Evolutionary conservation across 2,797 vertebrate genomes (phyloP), one percentile per base, ranked within the genome.

Genomic region (Acridotheres tristis): DNA sequence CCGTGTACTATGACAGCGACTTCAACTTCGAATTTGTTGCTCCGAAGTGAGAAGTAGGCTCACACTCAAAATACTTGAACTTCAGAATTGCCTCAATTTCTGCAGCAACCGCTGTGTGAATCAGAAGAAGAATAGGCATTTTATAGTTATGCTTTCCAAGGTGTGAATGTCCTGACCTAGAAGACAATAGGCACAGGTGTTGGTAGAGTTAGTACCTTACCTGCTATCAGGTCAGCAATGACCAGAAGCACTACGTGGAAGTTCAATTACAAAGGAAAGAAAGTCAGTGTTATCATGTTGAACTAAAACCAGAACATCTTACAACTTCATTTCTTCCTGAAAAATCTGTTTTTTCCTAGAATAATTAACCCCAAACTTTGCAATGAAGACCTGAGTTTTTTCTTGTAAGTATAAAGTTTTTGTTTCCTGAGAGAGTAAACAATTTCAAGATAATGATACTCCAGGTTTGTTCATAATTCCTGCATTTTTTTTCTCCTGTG

Each of bases 1-100:
- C 43, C 1, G 0, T n/a, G 32, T 48, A 17, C 36, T 40, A 12
- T 63, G 57, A 21, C 40, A 62, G 32, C 5, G 11, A 12, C 57
- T 77, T 87, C 36, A 71, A 1, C 55, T 75, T 42, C 7, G 3
- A 74, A 58, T 38, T 32, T 71, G 13, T 57, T 72, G 43, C 43
- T 68, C 50, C 62, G 50, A 75, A 85, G 26, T 30, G 26, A 59
- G 53, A 80, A 55, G 40, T 32, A 36, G 25, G 6, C 61, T 88
- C 4, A 12, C 20, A 50, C 19, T 62, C n/a, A 67, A 69, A 53
- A 63, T 36, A 21, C 17, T 58, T 62, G 18, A 69, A 69, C 36
- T 85, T 77, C 18, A 32, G 14, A 57, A 82, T 77, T 88, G 8
- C 34, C 26, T 82, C 45, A 16, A 1, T 73, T 85, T 81, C 59